Base-by-base conservation (phyloP, 2,113 vertebrate genomes). In the Tamias sibiricus region DNA sequence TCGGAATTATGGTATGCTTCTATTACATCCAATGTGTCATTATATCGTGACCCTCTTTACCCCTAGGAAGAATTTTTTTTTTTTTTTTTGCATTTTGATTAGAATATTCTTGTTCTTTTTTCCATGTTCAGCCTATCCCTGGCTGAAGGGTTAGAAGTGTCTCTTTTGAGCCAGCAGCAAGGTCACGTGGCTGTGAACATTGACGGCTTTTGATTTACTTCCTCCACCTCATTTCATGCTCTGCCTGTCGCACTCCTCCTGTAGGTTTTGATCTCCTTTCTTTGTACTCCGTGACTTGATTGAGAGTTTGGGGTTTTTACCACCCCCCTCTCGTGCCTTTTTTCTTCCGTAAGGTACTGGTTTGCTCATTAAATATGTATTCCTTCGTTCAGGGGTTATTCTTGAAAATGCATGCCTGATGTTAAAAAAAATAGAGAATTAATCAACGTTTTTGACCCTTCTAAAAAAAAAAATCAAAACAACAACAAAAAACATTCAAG, bases 201-300 rank as follows among this genome's bases (percentile, higher is more conserved):
- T 19, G 62, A 20, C 6, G 2, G 16, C 22, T 44, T 66, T 16
- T 26, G 59, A 62, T 19, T 12, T 2, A 35, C 37, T 71, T 49
- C 19, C 49, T 11, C 17, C 37, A 2, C 62, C 24, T 81, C 30
- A n/a, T 16, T 8, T 3, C 37, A 19, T 35, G 16, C 30, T 69
- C 40, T 52, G 22, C 74, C 6, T 22, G 37, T 40, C 57, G 8
- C 30, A 32, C 10, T 30, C 86, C n/a, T 26, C 28, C 57, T 75
- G 24, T 57, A 24, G 28, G 47, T 79, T 68, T 40, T 87, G 7
- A 82, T 75, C 86, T 75, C 11, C 42, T 83, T 74, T 74, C 66
- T 90, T 90, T 81, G 19, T 57, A 19, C 26, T 87, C n/a, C 82
- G 30, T 71, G 54, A 59, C 72, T 69, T 77, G 16, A 64, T 75